Conservation (phyloP, 2,797 vertebrate species). For the Anguilla marmorata region DNA sequence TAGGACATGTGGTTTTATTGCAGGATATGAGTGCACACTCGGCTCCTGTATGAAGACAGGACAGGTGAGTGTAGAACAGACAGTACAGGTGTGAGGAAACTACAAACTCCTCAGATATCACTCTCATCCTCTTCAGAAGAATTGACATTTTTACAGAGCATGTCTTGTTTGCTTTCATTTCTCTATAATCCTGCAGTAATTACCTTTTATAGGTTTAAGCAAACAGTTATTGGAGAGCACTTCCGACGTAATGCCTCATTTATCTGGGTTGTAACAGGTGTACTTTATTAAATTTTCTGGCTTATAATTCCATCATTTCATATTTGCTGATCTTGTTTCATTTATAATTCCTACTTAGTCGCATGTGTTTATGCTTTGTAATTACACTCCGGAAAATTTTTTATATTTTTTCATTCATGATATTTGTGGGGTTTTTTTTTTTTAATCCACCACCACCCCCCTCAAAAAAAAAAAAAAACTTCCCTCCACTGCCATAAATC, state of each 20-base stretch:
- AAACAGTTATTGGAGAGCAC: conserved; percentile 12
- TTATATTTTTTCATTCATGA: neutral
- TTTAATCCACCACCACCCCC: neutral
- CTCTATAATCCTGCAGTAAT: neutral
- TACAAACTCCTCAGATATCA: neutral
- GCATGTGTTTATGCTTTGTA: neutral
- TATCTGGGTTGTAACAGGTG: conserved; percentile 9
- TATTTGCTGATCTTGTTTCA: neutral
- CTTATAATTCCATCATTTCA: neutral
- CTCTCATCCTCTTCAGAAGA: neutral
- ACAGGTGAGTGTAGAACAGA: neutral
- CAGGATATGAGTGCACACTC: neutral
- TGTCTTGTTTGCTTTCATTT: neutral
- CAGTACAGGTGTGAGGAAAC: neutral
- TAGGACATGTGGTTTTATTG: neutral
- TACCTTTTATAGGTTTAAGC: conserved; percentile 1
- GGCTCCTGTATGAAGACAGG: neutral
- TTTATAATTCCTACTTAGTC: neutral
- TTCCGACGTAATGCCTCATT: neutral
- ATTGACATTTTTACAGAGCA: neutral
- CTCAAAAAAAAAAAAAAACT: neutral
- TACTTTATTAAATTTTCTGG: neutral
- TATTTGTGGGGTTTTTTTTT: neutral
- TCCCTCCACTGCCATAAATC: neutral
- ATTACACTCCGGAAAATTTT: neutral